Evolutionary conservation across 2,888 invertebrate genomes (phyloP).

Genomic region (Hetaerina titia): DNA sequence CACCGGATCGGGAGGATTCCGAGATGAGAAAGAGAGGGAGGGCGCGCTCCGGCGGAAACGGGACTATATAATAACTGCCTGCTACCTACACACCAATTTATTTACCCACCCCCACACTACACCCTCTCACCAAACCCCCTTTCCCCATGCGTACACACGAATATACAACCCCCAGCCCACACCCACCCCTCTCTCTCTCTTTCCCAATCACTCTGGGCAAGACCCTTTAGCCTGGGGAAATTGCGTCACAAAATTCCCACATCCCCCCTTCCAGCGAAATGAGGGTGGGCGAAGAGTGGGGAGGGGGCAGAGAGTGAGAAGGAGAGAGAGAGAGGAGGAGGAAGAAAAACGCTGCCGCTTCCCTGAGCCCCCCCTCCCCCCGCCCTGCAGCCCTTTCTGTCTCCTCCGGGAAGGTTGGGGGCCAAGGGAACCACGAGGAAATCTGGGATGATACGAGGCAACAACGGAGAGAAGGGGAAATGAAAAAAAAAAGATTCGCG

Average conservation of each 20-base stretch:
- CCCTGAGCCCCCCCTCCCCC: not conserved
- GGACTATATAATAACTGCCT: slow-evolving; percentile 19
- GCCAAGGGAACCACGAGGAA: not conserved
- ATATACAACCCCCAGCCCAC: no score
- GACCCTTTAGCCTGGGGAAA: slow-evolving; percentile 12
- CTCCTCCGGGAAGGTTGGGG: not conserved
- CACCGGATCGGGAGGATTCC: no score
- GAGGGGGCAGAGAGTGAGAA: no score
- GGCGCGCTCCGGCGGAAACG: not conserved
- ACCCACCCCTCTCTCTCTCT: not conserved
- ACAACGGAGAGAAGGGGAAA: not conserved
- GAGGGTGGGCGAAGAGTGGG: not conserved
- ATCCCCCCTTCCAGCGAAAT: not conserved
- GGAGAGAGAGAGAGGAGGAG: not conserved
- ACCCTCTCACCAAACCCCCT: no score
- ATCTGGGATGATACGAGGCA: slow-evolving; percentile 3
- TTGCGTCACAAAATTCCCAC: slow-evolving; percentile 15
- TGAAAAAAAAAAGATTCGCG: not conserved
- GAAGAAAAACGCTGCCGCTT: not conserved
- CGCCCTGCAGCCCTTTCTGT: not conserved
- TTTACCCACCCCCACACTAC: not conserved
- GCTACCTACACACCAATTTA: slow-evolving; percentile 31
- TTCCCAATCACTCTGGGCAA: slow-evolving; percentile 13
- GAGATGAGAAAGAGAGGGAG: not conserved
- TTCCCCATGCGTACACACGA: no score